Percentiles rank a stretch among this genome's conserved stretches.
Conservation (phyloP, 2,888 invertebrate genomes). For the Orthosia incerta region DNA sequence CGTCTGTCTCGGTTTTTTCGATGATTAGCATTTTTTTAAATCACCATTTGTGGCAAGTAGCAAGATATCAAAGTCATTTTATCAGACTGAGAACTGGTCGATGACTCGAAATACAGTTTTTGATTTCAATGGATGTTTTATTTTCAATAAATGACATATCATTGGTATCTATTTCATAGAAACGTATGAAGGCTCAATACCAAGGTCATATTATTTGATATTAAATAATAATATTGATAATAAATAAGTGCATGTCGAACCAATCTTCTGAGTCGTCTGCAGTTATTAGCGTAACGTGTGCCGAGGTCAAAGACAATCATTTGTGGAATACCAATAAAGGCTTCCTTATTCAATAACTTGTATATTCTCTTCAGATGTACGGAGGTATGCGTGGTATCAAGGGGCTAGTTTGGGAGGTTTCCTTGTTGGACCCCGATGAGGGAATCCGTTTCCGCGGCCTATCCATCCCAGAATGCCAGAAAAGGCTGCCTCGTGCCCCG, state of each 20-base stretch:
- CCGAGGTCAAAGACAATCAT: conserved; percentile 48
- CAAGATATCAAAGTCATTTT: no score
- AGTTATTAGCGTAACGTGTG: conserved; percentile 31
- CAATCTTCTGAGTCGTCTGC: conserved; percentile 50
- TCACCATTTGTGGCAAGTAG: no score
- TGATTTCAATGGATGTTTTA: no score
- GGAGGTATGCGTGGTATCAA: conserved; percentile 99
- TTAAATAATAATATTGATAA: conserved; percentile 32
- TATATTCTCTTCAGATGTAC: conserved; percentile 92
- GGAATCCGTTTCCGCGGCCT: conserved; percentile 98
- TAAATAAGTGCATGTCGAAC: conserved; percentile 46
- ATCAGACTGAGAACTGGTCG: no score
- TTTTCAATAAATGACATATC: neutral
- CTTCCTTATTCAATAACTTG: conserved; percentile 2
- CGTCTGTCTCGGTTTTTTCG: no score
- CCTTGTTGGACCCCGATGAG: conserved; percentile 98
- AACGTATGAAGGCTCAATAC: conserved; percentile 4
- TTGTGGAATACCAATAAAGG: conserved; percentile 2
- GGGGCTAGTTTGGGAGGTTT: conserved; percentile 98
- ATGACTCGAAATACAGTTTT: no score
- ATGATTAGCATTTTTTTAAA: no score
- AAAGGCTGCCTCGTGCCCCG: conserved; percentile 93
- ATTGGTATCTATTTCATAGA: neutral
- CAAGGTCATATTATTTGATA: conserved; percentile 50
- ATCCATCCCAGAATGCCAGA: conserved; percentile 96